Evolutionary conservation across 2,113 vertebrate species (phyloP).

Genomic region (Sebastes schlegelii): DNA sequence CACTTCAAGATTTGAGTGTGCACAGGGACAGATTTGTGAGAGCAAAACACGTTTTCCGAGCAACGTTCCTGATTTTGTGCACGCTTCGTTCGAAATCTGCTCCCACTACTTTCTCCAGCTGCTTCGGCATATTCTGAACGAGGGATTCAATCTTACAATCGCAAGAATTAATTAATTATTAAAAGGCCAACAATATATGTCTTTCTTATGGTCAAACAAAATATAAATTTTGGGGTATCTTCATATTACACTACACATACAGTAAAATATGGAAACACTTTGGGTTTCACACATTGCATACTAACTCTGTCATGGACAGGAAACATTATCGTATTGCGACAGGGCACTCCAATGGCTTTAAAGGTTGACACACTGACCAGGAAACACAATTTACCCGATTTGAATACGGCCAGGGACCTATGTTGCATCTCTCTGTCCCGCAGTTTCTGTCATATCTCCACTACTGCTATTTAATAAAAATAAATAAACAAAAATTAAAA

Average conservation of each 20-base stretch:
- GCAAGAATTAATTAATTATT: not conserved
- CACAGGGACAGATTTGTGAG: not conserved
- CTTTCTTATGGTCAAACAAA: not conserved
- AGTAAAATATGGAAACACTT: too few relatives aligned
- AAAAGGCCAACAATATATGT: not conserved
- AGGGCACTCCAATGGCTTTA: too few relatives aligned
- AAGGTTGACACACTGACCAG: too few relatives aligned
- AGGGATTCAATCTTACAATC: not conserved
- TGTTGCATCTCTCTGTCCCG: not conserved
- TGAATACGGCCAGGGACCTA: not conserved
- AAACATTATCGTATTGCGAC: too few relatives aligned
- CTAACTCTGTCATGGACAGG: too few relatives aligned
- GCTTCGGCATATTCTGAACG: not conserved
- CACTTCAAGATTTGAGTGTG: constrained; percentile 8
- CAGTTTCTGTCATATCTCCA: not conserved
- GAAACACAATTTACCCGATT: not conserved
- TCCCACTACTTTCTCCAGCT: not conserved
- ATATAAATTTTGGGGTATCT: not conserved
- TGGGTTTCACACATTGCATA: too few relatives aligned
- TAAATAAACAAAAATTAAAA: not conserved
- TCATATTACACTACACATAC: too few relatives aligned
- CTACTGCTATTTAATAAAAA: not conserved
- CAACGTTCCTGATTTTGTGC: not conserved
- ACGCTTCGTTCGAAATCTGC: not conserved
- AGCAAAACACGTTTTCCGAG: constrained; percentile 11